Evolutionary conservation across 2,888 invertebrate species (phyloP), one percentile per base, ranked within the genome.

Genomic region (Lamproptera curius): DNA sequence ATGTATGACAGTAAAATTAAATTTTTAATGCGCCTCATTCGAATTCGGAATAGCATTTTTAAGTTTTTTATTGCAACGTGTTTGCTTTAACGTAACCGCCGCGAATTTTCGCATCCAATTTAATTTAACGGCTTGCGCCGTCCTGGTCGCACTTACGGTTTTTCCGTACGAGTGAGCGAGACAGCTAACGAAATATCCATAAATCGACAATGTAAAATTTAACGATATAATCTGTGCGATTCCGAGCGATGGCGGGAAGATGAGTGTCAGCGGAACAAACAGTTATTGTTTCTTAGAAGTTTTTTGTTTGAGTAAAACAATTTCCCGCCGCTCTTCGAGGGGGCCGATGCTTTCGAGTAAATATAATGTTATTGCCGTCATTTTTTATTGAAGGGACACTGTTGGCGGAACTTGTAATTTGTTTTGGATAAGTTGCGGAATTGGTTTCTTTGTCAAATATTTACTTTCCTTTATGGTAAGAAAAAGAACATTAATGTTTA

Each of bases 131-230:
- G 56, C 55, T 50, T 53, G 50, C 51, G 55, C 53, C 56, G 60
- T 69, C 70, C 55, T 59, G 57, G 46, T 70, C 62, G 53, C 36
- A 51, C 54, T 39, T 23, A 31, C 46, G 46, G 47, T 51, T 53
- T 45, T 42, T 35, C 39, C 47, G 43, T 15, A 11, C 31, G 59
- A 47, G 52, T n/a, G 61, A 75, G 58, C 33, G 68, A 60, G 75
- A 73, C 26, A 41, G 50, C 11, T 41, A 47, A 57, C 45, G 50
- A 61, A 56, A 73, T 74, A 72, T 66, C 72, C 62, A 71, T 73
- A 73, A 76, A 76, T 67, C 63, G 67, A 68, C 68, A 70, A 61
- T 73, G 73, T 80, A 70, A 83, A 79, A 68, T 78, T 84, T 82
- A 72, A 83, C 75, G 83, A 82, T 59, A 57, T 64, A 67, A 67